Base-by-base conservation (phyloP, 2,797 vertebrate genomes). In the Mus spretus region DNA sequence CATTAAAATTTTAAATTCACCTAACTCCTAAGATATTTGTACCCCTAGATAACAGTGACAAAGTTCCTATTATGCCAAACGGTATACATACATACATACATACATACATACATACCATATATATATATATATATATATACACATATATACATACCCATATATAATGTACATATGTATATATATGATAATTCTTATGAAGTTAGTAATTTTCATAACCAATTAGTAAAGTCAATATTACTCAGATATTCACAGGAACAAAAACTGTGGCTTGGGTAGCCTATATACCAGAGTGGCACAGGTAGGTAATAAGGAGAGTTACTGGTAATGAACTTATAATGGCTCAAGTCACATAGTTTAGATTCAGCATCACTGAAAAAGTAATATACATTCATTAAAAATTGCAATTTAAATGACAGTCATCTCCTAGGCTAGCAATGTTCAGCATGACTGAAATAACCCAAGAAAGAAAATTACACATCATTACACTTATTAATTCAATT, bases 201-300 rank as follows among this genome's bases (percentile, higher is more conserved):
- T 79, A 79, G 11, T 34, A 28, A 81, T 17, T 67, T 15, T 85
- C 24, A 59, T 44, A 82, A 22, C 9, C 20, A 1, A 24, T 3
- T 81, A 22, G 47, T 3, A 31, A 63, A 20, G 3, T 55, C 44
- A 55, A 7, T 40, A 8, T 74, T 74, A 59, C 37, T 31, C 65
- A 74, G 72, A 80, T 40, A 26, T 22, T 89, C 40, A 78, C 61
- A 80, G 47, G 47, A 37, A 20, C 34, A 17, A 10, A 67, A 55
- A 37, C 24, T 53, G 14, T 31, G 34, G 13, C n/a, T 74, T 20
- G 13, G 17, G 55, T 55, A 65, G 3, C 40, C 11, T n/a, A 22
- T 14, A 28, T 1, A 1, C 0, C 3, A 8, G 24, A 44, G 40
- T 31, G 17, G 11, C 37, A 57, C 9, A 34, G 37, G 8, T 10